Evolutionary conservation across 1,140 invertebrate species (phyloP).

Genomic region (Drosophila persimilis): DNA sequence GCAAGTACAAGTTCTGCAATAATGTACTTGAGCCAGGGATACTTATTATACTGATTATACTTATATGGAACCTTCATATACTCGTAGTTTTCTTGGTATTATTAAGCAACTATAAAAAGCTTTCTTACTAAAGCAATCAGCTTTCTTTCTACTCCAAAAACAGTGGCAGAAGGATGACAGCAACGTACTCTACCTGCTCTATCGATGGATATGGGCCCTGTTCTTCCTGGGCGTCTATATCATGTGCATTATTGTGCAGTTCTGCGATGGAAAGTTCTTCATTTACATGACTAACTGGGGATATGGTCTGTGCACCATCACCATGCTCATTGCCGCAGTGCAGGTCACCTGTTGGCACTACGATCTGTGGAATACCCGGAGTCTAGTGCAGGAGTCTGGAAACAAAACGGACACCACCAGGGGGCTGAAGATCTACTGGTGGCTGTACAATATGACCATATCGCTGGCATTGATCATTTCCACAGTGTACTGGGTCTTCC

Average conservation of each 20-base stretch:
- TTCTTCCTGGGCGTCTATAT: conserved; percentile 84
- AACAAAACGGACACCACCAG: conserved; percentile 55
- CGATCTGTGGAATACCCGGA: conserved; percentile 52
- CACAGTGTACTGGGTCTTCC: conserved; percentile 86
- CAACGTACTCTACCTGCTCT: conserved; percentile 84
- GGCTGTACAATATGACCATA: conserved; percentile 84
- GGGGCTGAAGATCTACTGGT: conserved; percentile 84
- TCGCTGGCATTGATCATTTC: conserved; percentile 86
- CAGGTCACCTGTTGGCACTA: conserved; percentile 76
- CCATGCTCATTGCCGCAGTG: conserved; percentile 66
- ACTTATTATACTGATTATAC: not conserved
- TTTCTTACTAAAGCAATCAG: not conserved
- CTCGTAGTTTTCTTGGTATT: not conserved
- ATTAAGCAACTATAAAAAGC: too few species aligned
- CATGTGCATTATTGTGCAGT: conserved; percentile 84
- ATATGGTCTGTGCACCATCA: conserved; percentile 84
- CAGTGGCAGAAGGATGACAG: conserved; percentile 84
- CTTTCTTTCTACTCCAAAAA: conserved; percentile 34
- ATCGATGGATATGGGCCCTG: conserved; percentile 85
- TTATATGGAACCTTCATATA: not conserved
- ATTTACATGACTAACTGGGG: conserved; percentile 92
- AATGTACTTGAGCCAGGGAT: too few species aligned
- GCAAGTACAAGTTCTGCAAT: too few species aligned
- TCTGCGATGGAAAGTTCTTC: conserved; percentile 81
- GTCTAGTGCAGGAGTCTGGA: conserved; percentile 59